A percentile compares a stretch with the other conserved stretches of the same genome.
These are phyloP conservation scores for Ennomos quercinarius DNA, from an alignment of 2,888 invertebrate genomes.

Conservation along the genomic window DNA sequence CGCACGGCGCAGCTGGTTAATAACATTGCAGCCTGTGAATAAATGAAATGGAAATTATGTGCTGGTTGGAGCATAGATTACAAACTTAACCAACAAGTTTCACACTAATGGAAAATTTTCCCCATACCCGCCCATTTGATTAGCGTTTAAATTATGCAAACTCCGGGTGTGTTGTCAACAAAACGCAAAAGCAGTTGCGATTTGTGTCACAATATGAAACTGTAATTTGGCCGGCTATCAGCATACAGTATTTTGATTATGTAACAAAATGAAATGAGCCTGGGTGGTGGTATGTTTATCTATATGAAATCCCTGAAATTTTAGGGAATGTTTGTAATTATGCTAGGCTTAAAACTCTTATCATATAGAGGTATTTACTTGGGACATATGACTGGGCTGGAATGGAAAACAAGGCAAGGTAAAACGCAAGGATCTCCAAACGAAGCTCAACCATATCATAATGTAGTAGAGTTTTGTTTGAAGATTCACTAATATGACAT, in stretches of 20 bases:
- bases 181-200: slow-evolving; percentile 22
- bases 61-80: neutral
- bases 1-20: neutral
- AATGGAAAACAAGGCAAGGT: neutral
- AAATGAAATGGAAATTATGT: neutral
- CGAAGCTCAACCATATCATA: no score
- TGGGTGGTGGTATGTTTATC: slow-evolving; percentile 28
- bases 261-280: slow-evolving; percentile 23
- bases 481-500: no score
- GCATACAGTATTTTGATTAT: slow-evolving; percentile 21
- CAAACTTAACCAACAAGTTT: slow-evolving; percentile 4
- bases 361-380: slow-evolving; percentile 24
- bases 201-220: slow-evolving; percentile 26
- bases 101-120: slow-evolving; percentile 8
- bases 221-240: slow-evolving; percentile 27
- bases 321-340: slow-evolving; percentile 33
- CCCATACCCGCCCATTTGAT: slow-evolving; percentile 19
- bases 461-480: no score
- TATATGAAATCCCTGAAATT: slow-evolving; percentile 34
- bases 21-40: neutral
- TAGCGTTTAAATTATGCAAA: slow-evolving; percentile 30
- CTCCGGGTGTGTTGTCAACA: slow-evolving; percentile 26
- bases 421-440: no score
- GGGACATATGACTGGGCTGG: slow-evolving; percentile 3
- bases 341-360: slow-evolving; percentile 32